phyloP scores from a whole-genome alignment of 2,888 invertebrate species.

The Sinodicranocentrus sp. region DNA sequence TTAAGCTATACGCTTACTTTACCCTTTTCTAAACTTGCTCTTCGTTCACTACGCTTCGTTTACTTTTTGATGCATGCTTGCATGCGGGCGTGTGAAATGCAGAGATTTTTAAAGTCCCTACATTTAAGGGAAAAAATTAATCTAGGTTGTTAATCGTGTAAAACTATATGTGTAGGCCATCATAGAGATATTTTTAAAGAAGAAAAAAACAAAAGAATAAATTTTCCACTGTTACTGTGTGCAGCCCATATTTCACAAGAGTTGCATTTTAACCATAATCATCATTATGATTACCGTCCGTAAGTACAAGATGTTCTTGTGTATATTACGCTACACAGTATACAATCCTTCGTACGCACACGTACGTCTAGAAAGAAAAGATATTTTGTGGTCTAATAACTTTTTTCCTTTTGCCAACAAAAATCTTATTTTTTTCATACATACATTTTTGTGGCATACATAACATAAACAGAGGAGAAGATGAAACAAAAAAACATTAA shows the following conservation, averaged over 20 bases:
- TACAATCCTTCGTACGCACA: neutral
- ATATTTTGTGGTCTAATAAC: constrained; percentile 74
- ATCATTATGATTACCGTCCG: neutral
- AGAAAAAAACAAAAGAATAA: neutral
- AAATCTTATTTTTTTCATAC: neutral
- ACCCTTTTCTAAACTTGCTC: constrained; percentile 14
- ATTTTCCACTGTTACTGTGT: constrained; percentile 25
- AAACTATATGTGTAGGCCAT: constrained; percentile 48
- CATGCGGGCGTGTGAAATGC: constrained; percentile 43
- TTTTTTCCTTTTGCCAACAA: constrained; percentile 59
- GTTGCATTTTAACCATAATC: constrained; percentile 8
- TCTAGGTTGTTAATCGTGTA: constrained; percentile 64
- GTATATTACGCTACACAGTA: neutral
- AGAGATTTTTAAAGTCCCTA: constrained; percentile 4
- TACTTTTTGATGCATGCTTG: constrained; percentile 27
- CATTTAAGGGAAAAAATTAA: constrained; percentile 61
- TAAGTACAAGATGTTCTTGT: constrained; percentile 10
- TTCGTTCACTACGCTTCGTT: constrained; percentile 25
- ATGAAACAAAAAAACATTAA: constrained; percentile 48
- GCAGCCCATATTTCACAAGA: constrained; percentile 33
- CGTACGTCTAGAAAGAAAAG: constrained; percentile 43
- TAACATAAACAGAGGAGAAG: constrained; percentile 31
- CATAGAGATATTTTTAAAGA: neutral
- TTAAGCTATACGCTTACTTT: constrained; percentile 54
- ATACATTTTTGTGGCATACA: constrained; percentile 51